A percentile compares a stretch with the other conserved stretches of the same genome.
phyloP scores from a whole-genome alignment of 2,888 invertebrate genomes.

The Clepsis dumicolana region DNA sequence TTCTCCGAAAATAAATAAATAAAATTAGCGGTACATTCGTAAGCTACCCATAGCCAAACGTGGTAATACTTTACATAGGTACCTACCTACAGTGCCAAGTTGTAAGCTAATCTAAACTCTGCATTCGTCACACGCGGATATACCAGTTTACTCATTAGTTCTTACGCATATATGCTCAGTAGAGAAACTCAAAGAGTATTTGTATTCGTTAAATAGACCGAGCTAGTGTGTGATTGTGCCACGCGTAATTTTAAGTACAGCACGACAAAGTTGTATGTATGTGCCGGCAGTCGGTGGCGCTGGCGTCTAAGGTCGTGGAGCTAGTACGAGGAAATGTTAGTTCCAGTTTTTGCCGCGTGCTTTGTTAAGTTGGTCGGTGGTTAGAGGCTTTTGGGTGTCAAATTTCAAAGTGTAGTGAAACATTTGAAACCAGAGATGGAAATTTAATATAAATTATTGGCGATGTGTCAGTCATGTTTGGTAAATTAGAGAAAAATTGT shows the following conservation, averaged over 20 bases:
- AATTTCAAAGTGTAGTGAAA: not conserved
- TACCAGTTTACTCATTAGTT: slow-evolving; percentile 51
- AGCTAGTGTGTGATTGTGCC: slow-evolving; percentile 14
- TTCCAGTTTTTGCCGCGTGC: not conserved
- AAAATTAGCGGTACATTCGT: too few relatives aligned
- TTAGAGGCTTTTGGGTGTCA: not conserved
- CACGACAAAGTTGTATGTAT: slow-evolving; percentile 4
- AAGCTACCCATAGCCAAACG: too few relatives aligned
- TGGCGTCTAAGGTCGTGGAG: not conserved
- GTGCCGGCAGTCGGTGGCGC: not conserved
- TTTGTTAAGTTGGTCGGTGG: not conserved
- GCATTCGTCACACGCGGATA: slow-evolving; percentile 47
- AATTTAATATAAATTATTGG: too few relatives aligned
- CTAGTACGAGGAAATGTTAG: not conserved
- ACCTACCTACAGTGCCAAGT: too few relatives aligned
- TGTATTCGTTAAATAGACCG: slow-evolving; percentile 35
- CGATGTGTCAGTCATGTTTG: too few relatives aligned
- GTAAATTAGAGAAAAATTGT: too few relatives aligned
- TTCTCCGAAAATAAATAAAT: too few relatives aligned
- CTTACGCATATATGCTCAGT: slow-evolving; percentile 49
- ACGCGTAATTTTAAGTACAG: slow-evolving; percentile 18
- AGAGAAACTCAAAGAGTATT: slow-evolving; percentile 47
- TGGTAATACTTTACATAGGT: too few relatives aligned
- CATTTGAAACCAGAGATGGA: not conserved
- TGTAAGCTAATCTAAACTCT: not conserved